These are phyloP conservation scores for Pseudorhiza aurosa DNA, from an alignment of 30 jellyfish, hydroid and myxozoan species.

Conservation along the genomic window DNA sequence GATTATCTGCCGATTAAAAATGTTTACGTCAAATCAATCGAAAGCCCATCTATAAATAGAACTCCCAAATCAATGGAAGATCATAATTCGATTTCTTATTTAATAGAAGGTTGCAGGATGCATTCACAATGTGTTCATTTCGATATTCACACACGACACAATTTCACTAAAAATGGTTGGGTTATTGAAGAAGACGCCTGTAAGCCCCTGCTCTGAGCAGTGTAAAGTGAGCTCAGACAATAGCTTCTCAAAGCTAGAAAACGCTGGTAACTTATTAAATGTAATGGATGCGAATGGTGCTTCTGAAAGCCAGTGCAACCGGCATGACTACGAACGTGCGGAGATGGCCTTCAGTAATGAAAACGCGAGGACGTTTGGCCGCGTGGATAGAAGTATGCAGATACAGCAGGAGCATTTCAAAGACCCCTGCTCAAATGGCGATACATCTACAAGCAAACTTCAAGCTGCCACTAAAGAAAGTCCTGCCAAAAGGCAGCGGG, in stretches of 20 bases:
- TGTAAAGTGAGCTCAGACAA: not conserved
- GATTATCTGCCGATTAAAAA: too few species aligned
- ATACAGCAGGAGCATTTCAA: not conserved
- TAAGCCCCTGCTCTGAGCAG: not conserved
- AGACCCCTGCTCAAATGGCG: not conserved
- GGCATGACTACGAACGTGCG: not conserved
- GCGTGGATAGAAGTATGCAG: not conserved
- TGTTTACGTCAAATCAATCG: conserved; percentile 17
- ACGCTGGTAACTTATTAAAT: not conserved
- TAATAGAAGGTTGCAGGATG: conserved; percentile 4
- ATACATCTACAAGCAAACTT: not conserved
- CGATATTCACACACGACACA: not conserved
- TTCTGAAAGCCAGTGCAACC: not conserved
- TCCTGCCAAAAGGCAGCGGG: not conserved
- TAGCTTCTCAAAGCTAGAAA: not conserved
- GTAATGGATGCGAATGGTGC: not conserved
- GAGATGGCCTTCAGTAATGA: not conserved
- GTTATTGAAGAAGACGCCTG: not conserved
- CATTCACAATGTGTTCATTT: not conserved
- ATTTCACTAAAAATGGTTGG: conserved; percentile 3
- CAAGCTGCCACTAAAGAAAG: not conserved
- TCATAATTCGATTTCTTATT: not conserved
- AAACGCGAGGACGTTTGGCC: not conserved
- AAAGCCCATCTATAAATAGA: not conserved
- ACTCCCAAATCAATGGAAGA: not conserved